phyloP scores from a whole-genome alignment of 2,113 vertebrate species.

The Sylvia atricapilla region DNA sequence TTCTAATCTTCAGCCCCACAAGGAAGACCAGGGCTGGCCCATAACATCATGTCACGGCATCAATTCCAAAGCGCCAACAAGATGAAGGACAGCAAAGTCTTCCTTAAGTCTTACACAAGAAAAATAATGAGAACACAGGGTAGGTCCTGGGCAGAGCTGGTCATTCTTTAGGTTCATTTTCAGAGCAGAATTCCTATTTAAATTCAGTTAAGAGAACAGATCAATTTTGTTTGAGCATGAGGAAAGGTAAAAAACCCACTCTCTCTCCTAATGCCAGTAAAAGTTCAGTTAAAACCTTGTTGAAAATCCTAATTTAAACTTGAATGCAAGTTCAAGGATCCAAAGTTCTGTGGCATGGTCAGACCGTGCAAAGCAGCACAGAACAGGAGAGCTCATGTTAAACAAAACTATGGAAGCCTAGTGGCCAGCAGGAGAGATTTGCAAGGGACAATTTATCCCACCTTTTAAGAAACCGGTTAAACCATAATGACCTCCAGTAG shows the following conservation, averaged over 20 bases:
- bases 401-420: neutral
- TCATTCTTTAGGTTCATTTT: neutral
- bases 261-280: neutral
- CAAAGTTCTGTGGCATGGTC: neutral
- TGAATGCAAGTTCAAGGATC: neutral
- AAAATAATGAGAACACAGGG: neutral
- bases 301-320: neutral
- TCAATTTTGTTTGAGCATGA: neutral
- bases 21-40: neutral
- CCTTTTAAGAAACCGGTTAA: neutral
- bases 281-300: neutral
- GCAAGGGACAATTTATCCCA: neutral
- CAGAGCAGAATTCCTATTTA: neutral
- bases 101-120: neutral
- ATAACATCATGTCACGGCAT: fast-evolving
- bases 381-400: neutral
- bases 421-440: neutral
- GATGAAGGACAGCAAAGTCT: neutral
- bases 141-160: neutral
- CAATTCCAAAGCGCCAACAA: neutral
- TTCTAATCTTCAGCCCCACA: neutral
- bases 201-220: neutral
- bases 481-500: neutral
- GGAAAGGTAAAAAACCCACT: neutral
- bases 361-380: neutral